Conservation (phyloP, 2,888 invertebrate genomes). For the Eumerus sabulonum region DNA sequence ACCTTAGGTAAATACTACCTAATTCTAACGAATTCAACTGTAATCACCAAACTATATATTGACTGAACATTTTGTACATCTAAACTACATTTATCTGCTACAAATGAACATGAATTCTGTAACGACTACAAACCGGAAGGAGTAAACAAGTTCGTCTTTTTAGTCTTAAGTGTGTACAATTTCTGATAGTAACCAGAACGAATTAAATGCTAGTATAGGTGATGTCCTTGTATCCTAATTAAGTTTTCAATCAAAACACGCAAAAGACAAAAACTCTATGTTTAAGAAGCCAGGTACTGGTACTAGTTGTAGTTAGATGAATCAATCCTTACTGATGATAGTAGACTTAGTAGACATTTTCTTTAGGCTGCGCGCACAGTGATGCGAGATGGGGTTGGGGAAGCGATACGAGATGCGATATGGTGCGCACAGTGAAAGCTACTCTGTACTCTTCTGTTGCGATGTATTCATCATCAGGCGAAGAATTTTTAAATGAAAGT, state of each 20-base stretch:
- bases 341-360: constrained; percentile 17
- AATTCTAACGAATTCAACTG: constrained; percentile 55
- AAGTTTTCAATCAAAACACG: constrained; percentile 2
- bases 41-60: constrained; percentile 62
- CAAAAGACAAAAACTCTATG: constrained; percentile 54
- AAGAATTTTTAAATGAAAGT: too few relatives aligned
- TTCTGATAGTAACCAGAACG: constrained; percentile 24
- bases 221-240: constrained; percentile 18
- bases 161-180: constrained; percentile 17
- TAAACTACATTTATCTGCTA: neutral
- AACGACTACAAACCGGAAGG: constrained; percentile 30
- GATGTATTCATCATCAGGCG: too few relatives aligned
- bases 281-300: constrained; percentile 1
- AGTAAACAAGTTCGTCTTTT: neutral
- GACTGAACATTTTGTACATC: constrained; percentile 68
- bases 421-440: too few relatives aligned
- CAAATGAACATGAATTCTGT: too few relatives aligned
- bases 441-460: too few relatives aligned
- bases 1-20: neutral
- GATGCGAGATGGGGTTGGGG: too few relatives aligned
- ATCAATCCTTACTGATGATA: constrained; percentile 46
- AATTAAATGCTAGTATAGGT: constrained; percentile 29
- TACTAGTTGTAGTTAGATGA: constrained; percentile 54
- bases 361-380: too few relatives aligned
- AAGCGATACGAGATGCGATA: too few relatives aligned